Base-by-base conservation (phyloP, 2,888 invertebrate genomes). In the Cheilosia grossa region DNA sequence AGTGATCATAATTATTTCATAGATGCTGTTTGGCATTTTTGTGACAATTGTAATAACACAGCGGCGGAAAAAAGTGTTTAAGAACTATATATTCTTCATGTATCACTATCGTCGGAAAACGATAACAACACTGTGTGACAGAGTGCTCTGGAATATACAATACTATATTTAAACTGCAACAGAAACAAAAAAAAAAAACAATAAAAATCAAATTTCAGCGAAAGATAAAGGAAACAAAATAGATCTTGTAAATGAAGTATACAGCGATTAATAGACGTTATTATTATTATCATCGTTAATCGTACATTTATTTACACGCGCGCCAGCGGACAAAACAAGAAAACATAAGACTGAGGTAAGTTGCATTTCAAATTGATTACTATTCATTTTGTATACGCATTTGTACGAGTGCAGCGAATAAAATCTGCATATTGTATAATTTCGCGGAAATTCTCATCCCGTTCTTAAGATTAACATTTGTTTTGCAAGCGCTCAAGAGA, bases 281-380 rank as follows among this genome's bases (percentile, higher is more conserved):
- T 56, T 82, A 54, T 53, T 61, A 64, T 24, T 63, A 78, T 74
- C 40, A 78, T 74, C 40, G 53, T 72, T 67, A 64, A 67, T 53
- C 54, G 21, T 44, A 64, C 27, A 64, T 74, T 66, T 69, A 70
- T 64, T 82, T 79, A 69, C 67, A 69, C 79, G 73, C 88, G 70
- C 88, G 70, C 87, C 88, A 87, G 88, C 88, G 87, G 87, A 88
- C 87, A 89, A 88, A 89, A 88, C 89, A 89, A 89, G 89, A 90
- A 90, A 90, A 89, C 89, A 90, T 89, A 91, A 91, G 91, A 91
- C 91, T 91, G 91, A 91, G 90, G 90, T 91, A 89, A 90, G 90
- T 91, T 88, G 10, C 37, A 30, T 33, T 30, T 56, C 4, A n/a
- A 27, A n/a, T 42, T n/a, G 6, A 42, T n/a, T 44, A 5, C 6